Evolutionary conservation across 1,140 invertebrate genomes (phyloP).

Genomic region (Drosophila triauraria): DNA sequence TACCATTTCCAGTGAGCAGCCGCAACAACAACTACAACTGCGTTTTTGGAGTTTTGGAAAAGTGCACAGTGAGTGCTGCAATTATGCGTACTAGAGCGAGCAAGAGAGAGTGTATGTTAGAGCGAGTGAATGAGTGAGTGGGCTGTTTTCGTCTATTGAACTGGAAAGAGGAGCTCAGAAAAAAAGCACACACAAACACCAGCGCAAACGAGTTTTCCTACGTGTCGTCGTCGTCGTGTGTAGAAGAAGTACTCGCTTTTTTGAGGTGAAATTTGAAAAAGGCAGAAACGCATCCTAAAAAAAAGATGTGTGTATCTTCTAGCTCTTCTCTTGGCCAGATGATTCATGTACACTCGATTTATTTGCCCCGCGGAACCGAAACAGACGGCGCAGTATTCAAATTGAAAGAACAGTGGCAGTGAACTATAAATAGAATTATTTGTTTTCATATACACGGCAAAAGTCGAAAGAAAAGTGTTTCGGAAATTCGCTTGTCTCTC

Average conservation of each 20-base stretch:
- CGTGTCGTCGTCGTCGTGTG: slow-evolving; percentile 31
- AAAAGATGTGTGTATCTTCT: slow-evolving; percentile 53
- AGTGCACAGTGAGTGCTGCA: slow-evolving; percentile 76
- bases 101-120: background rate
- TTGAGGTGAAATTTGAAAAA: slow-evolving; percentile 78
- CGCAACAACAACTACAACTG: slow-evolving; percentile 23
- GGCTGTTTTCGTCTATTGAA: slow-evolving; percentile 66
- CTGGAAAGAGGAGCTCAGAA: slow-evolving; percentile 67
- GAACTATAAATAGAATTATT: slow-evolving; percentile 82
- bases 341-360: slow-evolving; percentile 66
- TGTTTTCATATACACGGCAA: slow-evolving; percentile 78
- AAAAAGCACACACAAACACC: slow-evolving; percentile 45
- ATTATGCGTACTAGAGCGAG: slow-evolving; percentile 31
- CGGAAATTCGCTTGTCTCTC: slow-evolving; percentile 45
- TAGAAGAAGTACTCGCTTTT: slow-evolving; percentile 62
- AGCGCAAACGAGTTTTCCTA: slow-evolving; percentile 62
- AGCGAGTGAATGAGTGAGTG: slow-evolving; percentile 26
- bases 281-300: slow-evolving; percentile 53
- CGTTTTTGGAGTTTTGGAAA: slow-evolving; percentile 74
- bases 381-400: slow-evolving; percentile 60
- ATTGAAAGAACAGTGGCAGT: slow-evolving; percentile 80
- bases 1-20: slow-evolving; percentile 42
- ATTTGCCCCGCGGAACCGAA: slow-evolving; percentile 46
- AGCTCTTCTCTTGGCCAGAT: slow-evolving; percentile 46
- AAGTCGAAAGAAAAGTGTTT: slow-evolving; percentile 60